Evolutionary conservation across 35 echinoderm and acorn worm genomes (phyloP).

Genomic region (Anneissia japonica): DNA sequence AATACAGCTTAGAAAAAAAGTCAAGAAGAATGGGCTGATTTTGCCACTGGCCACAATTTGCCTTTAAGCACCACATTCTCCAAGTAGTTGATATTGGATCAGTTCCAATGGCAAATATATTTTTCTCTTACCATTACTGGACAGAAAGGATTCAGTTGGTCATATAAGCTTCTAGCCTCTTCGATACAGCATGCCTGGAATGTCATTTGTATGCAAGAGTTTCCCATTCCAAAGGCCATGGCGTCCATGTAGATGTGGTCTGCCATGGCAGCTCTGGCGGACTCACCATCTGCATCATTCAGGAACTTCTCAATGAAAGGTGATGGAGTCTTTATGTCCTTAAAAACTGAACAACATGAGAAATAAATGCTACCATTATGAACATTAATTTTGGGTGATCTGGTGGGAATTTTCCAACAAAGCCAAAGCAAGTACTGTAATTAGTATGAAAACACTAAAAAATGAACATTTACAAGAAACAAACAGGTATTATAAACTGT

Average conservation of each 20-base stretch:
- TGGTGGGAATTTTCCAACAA: background rate
- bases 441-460: background rate
- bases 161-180: conserved; percentile 82
- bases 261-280: conserved; percentile 55
- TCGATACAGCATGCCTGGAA: conserved; percentile 89
- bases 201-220: conserved; percentile 81
- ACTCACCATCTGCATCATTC: conserved; percentile 72
- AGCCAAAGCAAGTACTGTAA: background rate
- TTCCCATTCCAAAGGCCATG: conserved; percentile 96
- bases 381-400: background rate
- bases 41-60: too few relatives aligned
- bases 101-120: background rate
- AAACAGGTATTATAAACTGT: too few relatives aligned
- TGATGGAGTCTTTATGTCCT: conserved; percentile 86
- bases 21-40: too few relatives aligned
- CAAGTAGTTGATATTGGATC: too few relatives aligned
- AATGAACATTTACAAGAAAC: background rate
- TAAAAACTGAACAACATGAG: conserved; percentile 60
- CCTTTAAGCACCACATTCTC: too few relatives aligned
- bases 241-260: conserved; percentile 98
- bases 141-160: conserved; percentile 82
- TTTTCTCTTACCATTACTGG: conserved; percentile 72
- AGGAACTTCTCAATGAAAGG: conserved; percentile 79
- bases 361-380: background rate
- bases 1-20: too few relatives aligned